phyloP scores from a whole-genome alignment of 1,140 invertebrate genomes.

The Drosophila tristis region DNA sequence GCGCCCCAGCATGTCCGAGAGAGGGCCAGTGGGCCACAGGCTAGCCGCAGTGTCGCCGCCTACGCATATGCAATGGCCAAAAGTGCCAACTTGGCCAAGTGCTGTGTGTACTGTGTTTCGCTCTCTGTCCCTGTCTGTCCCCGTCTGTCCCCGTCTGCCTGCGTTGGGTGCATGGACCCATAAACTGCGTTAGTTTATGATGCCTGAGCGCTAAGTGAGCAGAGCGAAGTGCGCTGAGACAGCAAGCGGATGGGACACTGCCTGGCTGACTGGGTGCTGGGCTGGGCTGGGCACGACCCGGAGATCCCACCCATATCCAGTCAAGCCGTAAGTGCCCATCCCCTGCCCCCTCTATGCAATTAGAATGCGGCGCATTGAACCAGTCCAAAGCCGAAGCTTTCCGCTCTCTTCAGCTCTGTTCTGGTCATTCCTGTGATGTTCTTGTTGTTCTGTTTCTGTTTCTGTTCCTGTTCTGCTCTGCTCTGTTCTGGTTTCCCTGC shows the following conservation, averaged over 20 bases:
- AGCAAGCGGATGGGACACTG: slow-evolving; percentile 15
- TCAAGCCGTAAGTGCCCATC: slow-evolving; percentile 72
- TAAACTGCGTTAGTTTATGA: slow-evolving; percentile 80
- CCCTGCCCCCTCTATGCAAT: slow-evolving; percentile 54
- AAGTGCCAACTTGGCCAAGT: slow-evolving; percentile 73
- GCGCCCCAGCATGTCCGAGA: slow-evolving; percentile 62
- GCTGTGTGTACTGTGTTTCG: slow-evolving; percentile 20
- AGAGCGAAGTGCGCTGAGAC: slow-evolving; percentile 50
- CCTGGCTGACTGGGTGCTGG: background rate
- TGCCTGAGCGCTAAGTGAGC: slow-evolving; percentile 65
- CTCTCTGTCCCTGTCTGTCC: background rate
- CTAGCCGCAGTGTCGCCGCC: slow-evolving; percentile 67
- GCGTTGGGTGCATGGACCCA: slow-evolving; percentile 70
- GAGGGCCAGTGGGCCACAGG: slow-evolving; percentile 30
- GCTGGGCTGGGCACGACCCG: background rate
- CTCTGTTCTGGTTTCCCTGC: slow-evolving; percentile 71
- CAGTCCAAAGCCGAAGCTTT: slow-evolving; percentile 27
- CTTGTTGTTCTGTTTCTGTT: too few relatives aligned
- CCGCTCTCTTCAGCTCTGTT: slow-evolving; percentile 3
- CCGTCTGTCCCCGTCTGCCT: background rate
- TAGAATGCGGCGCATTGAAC: slow-evolving; percentile 78
- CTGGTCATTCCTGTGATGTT: slow-evolving; percentile 56
- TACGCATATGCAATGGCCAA: slow-evolving; percentile 79
- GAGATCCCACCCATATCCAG: slow-evolving; percentile 50
- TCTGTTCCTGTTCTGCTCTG: too few relatives aligned